Base-by-base conservation (phyloP, 2,113 vertebrate genomes). In the Pholis gunnellus region DNA sequence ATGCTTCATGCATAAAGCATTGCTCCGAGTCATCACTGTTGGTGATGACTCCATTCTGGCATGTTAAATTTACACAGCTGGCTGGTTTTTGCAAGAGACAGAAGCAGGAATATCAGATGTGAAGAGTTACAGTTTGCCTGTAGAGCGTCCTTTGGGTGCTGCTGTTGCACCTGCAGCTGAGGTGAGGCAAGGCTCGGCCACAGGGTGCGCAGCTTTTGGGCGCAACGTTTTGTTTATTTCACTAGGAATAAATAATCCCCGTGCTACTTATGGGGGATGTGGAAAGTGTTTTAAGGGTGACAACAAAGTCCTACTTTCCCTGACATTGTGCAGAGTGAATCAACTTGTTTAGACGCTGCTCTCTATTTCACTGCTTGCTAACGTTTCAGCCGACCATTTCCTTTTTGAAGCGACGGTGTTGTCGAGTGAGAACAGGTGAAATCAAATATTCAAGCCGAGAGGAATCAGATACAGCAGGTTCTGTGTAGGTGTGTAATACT, bases 51-150 rank as follows among this genome's bases (percentile, higher is more conserved):
- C 78, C 70, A 88, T 87, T 82, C 81, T 61, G 75, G 67, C 81
- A 84, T 87, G 79, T 79, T 64, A 63, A 54, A 85, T 88, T 86
- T 75, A 84, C 79, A 86, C 78, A 88, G 82, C 52, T 79, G 79
- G 79, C 25, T 80, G 85, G 65, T 78, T 89, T 34, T 78, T 61
- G 61, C 74, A 68, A 72, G 61, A 87, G 36, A 84, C 52, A 71
- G 77, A 67, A 71, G 14, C 56, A 72, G 72, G 65, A 81, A 82
- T 82, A 57, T 84, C 50, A 68, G 59, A 78, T 71, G 78, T 75
- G 73, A 84, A 86, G 73, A 44, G 36, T 44, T 78, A 46, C 44
- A 20, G 63, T 74, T 76, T 71, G 57, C 36, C 46, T 68, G 73
- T 40, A 72, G 74, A 79, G 59, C 65, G 67, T 22, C 52, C 31